Evolutionary conservation across 2,797 vertebrate genomes (phyloP).

Genomic region (Megalops cyprinoides): DNA sequence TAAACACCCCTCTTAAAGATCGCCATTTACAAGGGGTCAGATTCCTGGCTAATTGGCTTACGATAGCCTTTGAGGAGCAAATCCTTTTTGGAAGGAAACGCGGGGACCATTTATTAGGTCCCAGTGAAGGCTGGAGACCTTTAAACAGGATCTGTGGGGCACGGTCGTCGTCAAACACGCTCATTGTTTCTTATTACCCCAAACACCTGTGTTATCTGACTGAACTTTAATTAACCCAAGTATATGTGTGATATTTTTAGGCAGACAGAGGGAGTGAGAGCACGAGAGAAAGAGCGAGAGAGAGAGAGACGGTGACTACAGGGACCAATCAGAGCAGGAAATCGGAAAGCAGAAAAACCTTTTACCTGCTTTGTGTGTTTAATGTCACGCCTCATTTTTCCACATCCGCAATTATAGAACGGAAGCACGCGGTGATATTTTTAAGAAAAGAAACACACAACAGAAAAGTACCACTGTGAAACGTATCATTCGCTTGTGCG

Average conservation of each 20-base stretch:
- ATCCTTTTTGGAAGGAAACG: slow-evolving; percentile 14
- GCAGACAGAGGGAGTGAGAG: neutral
- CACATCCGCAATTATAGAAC: neutral
- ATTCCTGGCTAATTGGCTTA: slow-evolving; percentile 34
- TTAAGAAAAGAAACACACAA: too few species aligned
- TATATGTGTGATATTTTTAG: neutral
- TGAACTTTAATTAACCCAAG: neutral
- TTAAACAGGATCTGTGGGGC: too few species aligned
- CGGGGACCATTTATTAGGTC: slow-evolving; percentile 14
- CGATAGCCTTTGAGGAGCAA: slow-evolving; percentile 25
- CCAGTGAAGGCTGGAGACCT: too few species aligned
- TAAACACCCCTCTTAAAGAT: slow-evolving; percentile 18
- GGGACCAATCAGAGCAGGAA: neutral
- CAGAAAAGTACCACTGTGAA: neutral
- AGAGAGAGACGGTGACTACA: neutral
- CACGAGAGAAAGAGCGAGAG: neutral
- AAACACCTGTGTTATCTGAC: neutral
- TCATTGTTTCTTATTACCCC: neutral
- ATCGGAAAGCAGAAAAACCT: neutral
- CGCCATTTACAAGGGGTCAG: slow-evolving; percentile 7
- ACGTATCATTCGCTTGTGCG: neutral
- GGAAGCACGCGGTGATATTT: neutral
- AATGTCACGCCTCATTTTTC: neutral
- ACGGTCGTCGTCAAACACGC: neutral
- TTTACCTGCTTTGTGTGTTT: neutral